A percentile compares a stretch with the other conserved stretches of the same genome.
phyloP scores from a whole-genome alignment of 2,888 invertebrate genomes.

The Macroteleia sp. region DNA sequence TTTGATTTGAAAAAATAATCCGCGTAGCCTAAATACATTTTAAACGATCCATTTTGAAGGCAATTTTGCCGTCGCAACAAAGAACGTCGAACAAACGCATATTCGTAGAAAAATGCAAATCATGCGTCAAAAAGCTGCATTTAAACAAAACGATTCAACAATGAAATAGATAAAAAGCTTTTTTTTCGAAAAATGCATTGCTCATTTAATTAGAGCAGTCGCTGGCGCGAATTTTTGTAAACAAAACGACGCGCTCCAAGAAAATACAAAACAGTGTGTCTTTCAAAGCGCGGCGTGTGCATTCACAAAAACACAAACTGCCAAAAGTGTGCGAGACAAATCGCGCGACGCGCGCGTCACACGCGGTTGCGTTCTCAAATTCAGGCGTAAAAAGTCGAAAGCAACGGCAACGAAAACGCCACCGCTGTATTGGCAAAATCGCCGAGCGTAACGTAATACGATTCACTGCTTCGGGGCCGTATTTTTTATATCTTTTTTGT shows the following conservation, averaged over 20 bases:
- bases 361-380: constrained; percentile 28
- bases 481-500: constrained; percentile 35
- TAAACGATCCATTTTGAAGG: constrained; percentile 21
- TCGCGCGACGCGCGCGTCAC: constrained; percentile 8
- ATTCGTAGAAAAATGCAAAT: constrained; percentile 25
- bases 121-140: constrained; percentile 14
- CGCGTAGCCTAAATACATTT: constrained; percentile 27
- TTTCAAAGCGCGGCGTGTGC: neutral
- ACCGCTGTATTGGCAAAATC: constrained; percentile 30
- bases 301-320: constrained; percentile 1
- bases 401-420: constrained; percentile 28
- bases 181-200: constrained; percentile 2
- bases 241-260: constrained; percentile 1
- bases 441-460: constrained; percentile 44
- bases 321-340: constrained; percentile 7
- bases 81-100: constrained; percentile 19
- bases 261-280: neutral
- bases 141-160: constrained; percentile 18
- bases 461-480: constrained; percentile 9
- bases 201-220: constrained; percentile 12
- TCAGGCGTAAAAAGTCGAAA: constrained; percentile 27
- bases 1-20: constrained; percentile 2
- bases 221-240: neutral
- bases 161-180: constrained; percentile 3
- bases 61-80: constrained; percentile 12